phyloP scores from a whole-genome alignment of 2,797 vertebrate genomes.

The Cryptoprocta ferox region DNA sequence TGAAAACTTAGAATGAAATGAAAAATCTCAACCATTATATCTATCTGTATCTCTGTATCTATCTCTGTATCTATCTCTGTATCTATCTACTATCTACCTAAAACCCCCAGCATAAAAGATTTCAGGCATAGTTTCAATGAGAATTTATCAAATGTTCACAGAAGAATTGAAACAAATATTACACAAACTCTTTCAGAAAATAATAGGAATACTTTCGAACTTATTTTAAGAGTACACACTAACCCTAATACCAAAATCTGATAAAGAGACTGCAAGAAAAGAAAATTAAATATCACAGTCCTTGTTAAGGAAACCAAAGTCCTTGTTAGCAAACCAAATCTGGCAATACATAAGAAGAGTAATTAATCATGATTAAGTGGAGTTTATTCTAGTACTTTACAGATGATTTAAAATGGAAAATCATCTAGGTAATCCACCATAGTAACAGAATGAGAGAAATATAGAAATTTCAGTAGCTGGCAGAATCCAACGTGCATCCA shows the following conservation, averaged over 20 bases:
- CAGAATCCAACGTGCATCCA: neutral
- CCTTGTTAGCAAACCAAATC: neutral
- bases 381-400: neutral
- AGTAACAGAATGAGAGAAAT: neutral
- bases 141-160: neutral
- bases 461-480: neutral
- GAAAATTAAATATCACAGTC: neutral
- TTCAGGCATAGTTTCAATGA: neutral
- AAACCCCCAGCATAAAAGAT: neutral
- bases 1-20: neutral
- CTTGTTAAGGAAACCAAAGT: neutral
- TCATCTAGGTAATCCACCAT: neutral
- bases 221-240: neutral
- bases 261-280: neutral
- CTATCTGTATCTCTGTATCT: neutral
- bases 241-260: neutral
- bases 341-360: neutral
- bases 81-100: neutral
- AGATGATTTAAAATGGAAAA: neutral
- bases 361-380: neutral
- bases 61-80: neutral
- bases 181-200: neutral
- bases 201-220: neutral
- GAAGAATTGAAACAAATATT: neutral
- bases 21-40: neutral